Conservation (phyloP, 1,140 invertebrate species). For the Dendrolimus punctatus region DNA sequence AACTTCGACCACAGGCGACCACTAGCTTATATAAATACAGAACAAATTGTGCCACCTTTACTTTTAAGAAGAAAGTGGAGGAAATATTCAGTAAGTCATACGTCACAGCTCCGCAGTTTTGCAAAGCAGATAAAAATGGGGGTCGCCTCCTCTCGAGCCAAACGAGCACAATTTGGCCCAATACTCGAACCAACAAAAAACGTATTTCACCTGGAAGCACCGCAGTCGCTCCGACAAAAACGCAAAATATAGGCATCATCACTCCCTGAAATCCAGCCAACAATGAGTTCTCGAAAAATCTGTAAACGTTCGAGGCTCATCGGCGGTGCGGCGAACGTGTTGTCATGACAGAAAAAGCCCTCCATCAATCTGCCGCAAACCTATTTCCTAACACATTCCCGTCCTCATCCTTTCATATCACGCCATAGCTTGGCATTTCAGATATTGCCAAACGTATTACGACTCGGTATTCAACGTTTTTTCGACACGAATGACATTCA, state of each 20-base stretch:
- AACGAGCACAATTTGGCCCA: too few species aligned
- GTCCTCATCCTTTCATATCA: slow-evolving; percentile 38
- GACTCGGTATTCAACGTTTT: slow-evolving; percentile 29
- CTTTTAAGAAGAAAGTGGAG: too few species aligned
- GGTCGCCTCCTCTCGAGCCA: too few species aligned
- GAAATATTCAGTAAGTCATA: too few species aligned
- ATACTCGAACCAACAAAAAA: too few species aligned
- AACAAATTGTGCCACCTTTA: too few species aligned
- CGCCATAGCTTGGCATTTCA: slow-evolving; percentile 28
- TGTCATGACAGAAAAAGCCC: slow-evolving; percentile 45
- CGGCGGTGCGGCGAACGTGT: slow-evolving; percentile 20
- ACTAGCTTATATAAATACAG: too few species aligned
- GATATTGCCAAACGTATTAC: slow-evolving; percentile 36
- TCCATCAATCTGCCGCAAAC: slow-evolving; percentile 47
- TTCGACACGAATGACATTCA: slow-evolving; percentile 5
- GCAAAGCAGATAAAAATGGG: too few species aligned
- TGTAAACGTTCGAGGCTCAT: slow-evolving; percentile 29
- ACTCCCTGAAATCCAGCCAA: slow-evolving; percentile 12
- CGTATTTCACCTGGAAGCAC: too few species aligned
- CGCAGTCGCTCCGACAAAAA: too few species aligned
- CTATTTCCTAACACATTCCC: slow-evolving; percentile 46
- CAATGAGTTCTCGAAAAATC: slow-evolving; percentile 25
- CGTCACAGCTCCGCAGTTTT: too few species aligned
- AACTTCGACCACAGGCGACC: too few species aligned
- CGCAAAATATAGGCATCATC: slow-evolving; percentile 7